Evolutionary conservation across 2,113 vertebrate genomes (phyloP).

Genomic region (Ciconia stormi): DNA sequence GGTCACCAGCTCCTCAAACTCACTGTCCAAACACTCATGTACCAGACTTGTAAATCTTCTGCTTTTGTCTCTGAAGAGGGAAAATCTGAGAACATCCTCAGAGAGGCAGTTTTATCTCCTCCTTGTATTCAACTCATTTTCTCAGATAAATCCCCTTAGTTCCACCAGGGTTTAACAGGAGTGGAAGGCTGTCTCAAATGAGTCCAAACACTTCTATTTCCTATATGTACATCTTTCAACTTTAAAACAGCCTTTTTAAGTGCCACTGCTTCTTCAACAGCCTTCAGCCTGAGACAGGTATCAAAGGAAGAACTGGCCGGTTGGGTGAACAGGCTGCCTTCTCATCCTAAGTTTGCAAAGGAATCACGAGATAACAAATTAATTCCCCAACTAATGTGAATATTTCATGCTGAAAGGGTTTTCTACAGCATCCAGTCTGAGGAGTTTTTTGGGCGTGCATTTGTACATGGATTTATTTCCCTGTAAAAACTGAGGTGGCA

Average conservation of each 20-base stretch:
- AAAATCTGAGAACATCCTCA: not conserved
- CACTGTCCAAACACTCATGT: rapidly evolving
- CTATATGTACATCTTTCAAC: not conserved
- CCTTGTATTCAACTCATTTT: not conserved
- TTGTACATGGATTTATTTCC: not conserved
- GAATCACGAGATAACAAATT: not conserved
- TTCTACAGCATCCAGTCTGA: not conserved
- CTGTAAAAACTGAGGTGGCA: not conserved
- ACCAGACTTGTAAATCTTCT: not conserved
- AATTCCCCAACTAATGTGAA: not conserved
- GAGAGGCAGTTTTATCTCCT: not conserved
- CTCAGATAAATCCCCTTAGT: not conserved
- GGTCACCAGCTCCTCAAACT: not conserved
- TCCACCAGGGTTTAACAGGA: not conserved
- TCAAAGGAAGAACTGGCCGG: not conserved
- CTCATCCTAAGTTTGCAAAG: not conserved
- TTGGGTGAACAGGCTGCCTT: not conserved
- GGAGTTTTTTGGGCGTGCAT: not conserved
- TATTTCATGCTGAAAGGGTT: not conserved
- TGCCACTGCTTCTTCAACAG: not conserved
- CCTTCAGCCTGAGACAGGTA: not conserved
- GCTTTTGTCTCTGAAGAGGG: not conserved
- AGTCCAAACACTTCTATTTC: not conserved
- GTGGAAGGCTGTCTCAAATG: not conserved
- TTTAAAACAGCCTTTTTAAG: not conserved